Evolutionary conservation across 2,888 invertebrate species (phyloP), one percentile per base, ranked within the genome.

Genomic region (Hemaris fuciformis): DNA sequence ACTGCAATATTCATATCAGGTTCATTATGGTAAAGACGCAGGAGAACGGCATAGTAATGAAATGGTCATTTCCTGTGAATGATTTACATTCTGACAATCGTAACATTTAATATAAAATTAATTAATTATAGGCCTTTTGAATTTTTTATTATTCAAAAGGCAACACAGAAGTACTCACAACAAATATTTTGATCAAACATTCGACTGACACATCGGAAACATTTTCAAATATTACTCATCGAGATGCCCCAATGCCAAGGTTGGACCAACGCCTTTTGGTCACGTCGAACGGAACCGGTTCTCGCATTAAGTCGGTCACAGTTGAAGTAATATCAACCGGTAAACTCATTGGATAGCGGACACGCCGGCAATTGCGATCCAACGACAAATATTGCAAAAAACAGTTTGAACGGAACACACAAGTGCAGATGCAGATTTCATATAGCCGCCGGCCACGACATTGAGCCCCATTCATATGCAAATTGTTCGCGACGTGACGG

Each of bases 191-290:
- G 22, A 45, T 34, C 45, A 46, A 22, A 42, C 22, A 38, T 38
- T 46, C 22, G 38, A 38, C 25, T 8, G 23, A 23, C n/a, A 23
- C 23, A 71, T 60, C 66, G 66, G 18, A 53, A 18, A 43, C 31
- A 53, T 31, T 20, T 15, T 53, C 68, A 64, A 65, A 74, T 66
- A 78, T 88, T 85, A 86, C 81, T 88, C 88, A 88, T 76, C 77
- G 79, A 69, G 77, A 77, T 80, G 75, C 79, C 79, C 76, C 91
- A 90, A 87, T 91, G 90, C 88, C 91, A 91, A 91, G 91, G 90
- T 82, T 84, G 80, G 68, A 65, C 68, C 68, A 71, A 68, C 68
- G 66, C 74, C 74, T 76, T 84, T 84, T 78, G 77, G 80, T 78
- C 71, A 74, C 66, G 65, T 70, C 74, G 48, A 72, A 70, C 71